These are phyloP conservation scores for Sabatieria punctata DNA, from an alignment of 2,888 invertebrate species.

Conservation along the genomic window DNA sequence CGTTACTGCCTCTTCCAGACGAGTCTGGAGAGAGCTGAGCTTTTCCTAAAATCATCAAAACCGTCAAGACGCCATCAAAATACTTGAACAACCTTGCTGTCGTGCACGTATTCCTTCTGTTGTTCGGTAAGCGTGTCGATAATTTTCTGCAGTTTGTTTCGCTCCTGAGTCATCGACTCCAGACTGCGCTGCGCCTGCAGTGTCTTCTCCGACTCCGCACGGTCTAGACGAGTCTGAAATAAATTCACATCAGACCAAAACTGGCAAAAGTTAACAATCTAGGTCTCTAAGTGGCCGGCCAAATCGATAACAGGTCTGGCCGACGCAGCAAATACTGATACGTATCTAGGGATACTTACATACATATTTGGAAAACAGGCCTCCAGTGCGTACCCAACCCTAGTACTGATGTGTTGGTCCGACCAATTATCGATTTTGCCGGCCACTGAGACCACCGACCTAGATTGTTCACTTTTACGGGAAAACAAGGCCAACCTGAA, in stretches of 20 bases:
- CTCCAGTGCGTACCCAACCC: no score
- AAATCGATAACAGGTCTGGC: neutral
- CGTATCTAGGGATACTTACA: no score
- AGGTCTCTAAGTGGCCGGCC: no score
- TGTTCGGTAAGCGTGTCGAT: slow-evolving; percentile 2
- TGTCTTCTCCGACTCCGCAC: neutral
- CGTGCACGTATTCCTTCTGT: slow-evolving; percentile 2
- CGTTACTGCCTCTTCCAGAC: neutral
- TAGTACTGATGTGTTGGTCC: no score
- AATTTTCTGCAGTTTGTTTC: neutral
- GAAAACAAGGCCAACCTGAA: no score
- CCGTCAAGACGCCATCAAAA: no score
- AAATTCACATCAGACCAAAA: neutral
- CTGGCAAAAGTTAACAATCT: no score
- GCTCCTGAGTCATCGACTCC: neutral
- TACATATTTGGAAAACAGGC: no score
- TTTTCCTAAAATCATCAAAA: slow-evolving; percentile 1
- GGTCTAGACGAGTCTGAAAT: slow-evolving; percentile 5
- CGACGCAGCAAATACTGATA: neutral
- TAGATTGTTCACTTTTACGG: no score
- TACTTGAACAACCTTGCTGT: slow-evolving; percentile 5
- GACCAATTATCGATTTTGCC: no score
- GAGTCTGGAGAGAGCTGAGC: neutral
- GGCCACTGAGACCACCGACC: no score
- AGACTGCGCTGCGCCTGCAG: neutral